phyloP scores from a whole-genome alignment of 2,888 invertebrate genomes.

The Nymphalis urticae region DNA sequence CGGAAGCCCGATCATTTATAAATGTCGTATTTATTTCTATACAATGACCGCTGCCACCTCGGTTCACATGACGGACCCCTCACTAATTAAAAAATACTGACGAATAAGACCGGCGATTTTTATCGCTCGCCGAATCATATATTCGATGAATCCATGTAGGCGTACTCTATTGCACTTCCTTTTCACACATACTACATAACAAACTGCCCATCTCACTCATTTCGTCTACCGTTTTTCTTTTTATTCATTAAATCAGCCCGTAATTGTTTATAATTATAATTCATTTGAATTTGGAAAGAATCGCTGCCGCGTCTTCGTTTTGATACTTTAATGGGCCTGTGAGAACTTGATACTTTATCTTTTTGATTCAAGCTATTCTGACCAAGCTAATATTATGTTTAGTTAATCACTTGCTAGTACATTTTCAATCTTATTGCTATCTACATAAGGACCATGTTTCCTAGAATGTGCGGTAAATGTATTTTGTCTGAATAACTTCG shows the following conservation, averaged over 20 bases:
- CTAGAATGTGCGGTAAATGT: conserved; percentile 13
- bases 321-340: conserved; percentile 69
- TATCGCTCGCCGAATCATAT: conserved; percentile 78
- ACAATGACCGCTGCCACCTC: conserved; percentile 72
- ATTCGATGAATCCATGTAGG: conserved; percentile 73
- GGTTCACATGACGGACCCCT: conserved; percentile 77
- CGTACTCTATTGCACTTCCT: conserved; percentile 67
- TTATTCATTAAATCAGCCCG: conserved; percentile 71
- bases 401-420: conserved; percentile 11
- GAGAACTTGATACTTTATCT: conserved; percentile 73
- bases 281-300: conserved; percentile 69
- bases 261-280: conserved; percentile 80
- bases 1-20: conserved; percentile 64
- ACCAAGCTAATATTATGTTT: conserved; percentile 13
- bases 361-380: conserved; percentile 43
- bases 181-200: conserved; percentile 51
- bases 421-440: conserved; percentile 32
- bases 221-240: conserved; percentile 59
- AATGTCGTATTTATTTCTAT: conserved; percentile 70
- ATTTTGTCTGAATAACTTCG: conserved; percentile 45
- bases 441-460: conserved; percentile 4
- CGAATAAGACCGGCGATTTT: conserved; percentile 81
- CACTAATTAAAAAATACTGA: conserved; percentile 78
- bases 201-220: conserved; percentile 56
- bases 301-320: conserved; percentile 62